phyloP scores from a whole-genome alignment of 2,113 vertebrate genomes.

The Cyprinodon variegatus region DNA sequence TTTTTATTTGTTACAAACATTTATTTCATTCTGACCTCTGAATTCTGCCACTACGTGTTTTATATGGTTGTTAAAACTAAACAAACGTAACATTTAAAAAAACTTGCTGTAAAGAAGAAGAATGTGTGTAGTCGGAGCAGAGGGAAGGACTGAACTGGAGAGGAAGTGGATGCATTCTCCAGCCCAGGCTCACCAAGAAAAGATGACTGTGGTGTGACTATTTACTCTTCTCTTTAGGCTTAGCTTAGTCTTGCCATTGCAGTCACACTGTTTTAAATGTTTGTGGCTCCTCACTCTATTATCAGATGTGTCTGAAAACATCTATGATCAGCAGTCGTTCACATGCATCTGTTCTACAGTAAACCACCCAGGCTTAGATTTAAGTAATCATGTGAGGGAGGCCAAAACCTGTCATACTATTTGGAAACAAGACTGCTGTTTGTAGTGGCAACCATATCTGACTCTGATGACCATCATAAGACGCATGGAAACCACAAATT shows the following conservation, averaged over 20 bases:
- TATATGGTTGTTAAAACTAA: neutral
- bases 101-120: slow-evolving; percentile 5
- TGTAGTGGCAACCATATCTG: neutral
- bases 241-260: slow-evolving; percentile 21
- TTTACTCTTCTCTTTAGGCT: slow-evolving; percentile 7
- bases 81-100: neutral
- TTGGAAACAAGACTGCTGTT: slow-evolving; percentile 16
- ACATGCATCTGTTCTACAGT: slow-evolving; percentile 5
- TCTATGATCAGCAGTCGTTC: slow-evolving; percentile 1
- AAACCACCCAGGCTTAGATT: slow-evolving; percentile 31
- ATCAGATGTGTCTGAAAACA: slow-evolving; percentile 18
- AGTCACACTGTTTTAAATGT: slow-evolving; percentile 29
- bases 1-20: neutral
- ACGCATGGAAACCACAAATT: neutral
- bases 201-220: slow-evolving; percentile 15
- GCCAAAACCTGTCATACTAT: slow-evolving; percentile 1
- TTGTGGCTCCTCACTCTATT: slow-evolving; percentile 42
- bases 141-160: slow-evolving; percentile 33
- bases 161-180: slow-evolving; percentile 62
- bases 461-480: neutral
- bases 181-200: slow-evolving; percentile 21
- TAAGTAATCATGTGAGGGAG: slow-evolving; percentile 18
- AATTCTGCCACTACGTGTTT: neutral
- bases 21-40: neutral
- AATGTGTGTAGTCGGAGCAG: slow-evolving; percentile 19